A percentile compares a stretch with the other conserved stretches of the same genome.
These are phyloP conservation scores for Tachina fera DNA, from an alignment of 2,888 invertebrate species.

Conservation along the genomic window DNA sequence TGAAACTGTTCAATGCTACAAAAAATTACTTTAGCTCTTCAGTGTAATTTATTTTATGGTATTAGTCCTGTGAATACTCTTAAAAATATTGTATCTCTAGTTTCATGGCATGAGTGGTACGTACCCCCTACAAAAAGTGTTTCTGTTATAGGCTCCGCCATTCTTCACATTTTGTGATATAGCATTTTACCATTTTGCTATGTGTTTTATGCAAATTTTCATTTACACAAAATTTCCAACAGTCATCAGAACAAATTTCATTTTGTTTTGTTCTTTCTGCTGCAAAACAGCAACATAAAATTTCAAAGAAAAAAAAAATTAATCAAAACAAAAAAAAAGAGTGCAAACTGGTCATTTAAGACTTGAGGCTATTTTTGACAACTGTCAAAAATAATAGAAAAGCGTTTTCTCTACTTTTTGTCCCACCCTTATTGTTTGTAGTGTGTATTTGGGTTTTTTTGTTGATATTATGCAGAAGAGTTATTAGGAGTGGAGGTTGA, in stretches of 20 bases:
- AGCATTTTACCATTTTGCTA: not conserved
- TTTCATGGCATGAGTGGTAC: not conserved
- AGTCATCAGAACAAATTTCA: conserved; percentile 43
- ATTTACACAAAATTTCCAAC: conserved; percentile 39
- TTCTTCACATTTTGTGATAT: not conserved
- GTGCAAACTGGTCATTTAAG: conserved; percentile 66
- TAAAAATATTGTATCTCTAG: not conserved
- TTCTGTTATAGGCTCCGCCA: not conserved
- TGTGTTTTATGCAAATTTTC: conserved; percentile 49
- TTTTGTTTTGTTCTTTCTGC: conserved; percentile 31
- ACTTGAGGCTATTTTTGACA: conserved; percentile 74
- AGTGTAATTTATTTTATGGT: too few species aligned
- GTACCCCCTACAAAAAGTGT: not conserved
- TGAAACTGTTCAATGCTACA: too few species aligned
- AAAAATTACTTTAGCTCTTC: too few species aligned
- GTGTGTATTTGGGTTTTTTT: not conserved
- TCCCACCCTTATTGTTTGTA: not conserved
- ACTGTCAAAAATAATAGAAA: conserved; percentile 76
- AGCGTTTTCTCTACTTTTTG: conserved; percentile 5
- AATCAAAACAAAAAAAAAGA: conserved; percentile 19
- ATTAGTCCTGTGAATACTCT: too few species aligned
- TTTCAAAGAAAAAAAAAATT: conserved; percentile 36
- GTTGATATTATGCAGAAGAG: conserved; percentile 19
- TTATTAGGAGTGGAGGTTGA: conserved; percentile 33
- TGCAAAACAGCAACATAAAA: conserved; percentile 20